phyloP scores from a whole-genome alignment of 2,888 invertebrate species.

The Caradrina clavipalpis region DNA sequence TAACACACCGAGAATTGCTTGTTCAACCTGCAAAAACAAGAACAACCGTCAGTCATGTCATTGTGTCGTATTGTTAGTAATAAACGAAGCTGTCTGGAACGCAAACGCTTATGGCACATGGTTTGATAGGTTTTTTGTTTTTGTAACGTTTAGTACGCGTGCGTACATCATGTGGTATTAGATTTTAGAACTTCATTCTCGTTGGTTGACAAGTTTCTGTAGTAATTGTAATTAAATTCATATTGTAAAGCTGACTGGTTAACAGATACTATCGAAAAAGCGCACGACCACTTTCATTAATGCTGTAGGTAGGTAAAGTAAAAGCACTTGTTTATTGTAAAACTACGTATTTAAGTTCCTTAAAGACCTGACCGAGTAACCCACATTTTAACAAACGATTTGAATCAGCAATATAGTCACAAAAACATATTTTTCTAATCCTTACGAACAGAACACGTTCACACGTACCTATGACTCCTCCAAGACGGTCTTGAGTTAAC shows the following conservation, averaged over 20 bases:
- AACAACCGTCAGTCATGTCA: constrained; percentile 11
- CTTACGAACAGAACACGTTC: background rate
- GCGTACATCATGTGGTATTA: background rate
- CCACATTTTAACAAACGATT: too few relatives aligned
- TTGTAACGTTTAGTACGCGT: background rate
- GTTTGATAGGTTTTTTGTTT: background rate
- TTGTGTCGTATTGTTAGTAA: constrained; percentile 3
- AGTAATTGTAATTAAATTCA: too few relatives aligned
- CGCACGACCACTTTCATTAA: too few relatives aligned
- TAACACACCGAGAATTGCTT: constrained; percentile 8
- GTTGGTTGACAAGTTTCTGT: too few relatives aligned
- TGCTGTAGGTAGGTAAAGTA: too few relatives aligned
- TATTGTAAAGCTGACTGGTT: background rate
- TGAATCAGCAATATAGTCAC: too few relatives aligned
- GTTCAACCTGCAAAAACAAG: constrained; percentile 32
- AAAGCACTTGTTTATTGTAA: too few relatives aligned
- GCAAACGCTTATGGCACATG: constrained; percentile 5
- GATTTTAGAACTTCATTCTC: background rate
- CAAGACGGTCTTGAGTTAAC: constrained; percentile 4
- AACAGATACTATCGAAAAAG: too few relatives aligned
- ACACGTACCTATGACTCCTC: background rate
- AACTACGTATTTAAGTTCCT: too few relatives aligned
- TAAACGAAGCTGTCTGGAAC: constrained; percentile 3
- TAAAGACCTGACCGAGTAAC: too few relatives aligned
- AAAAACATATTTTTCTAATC: background rate